phyloP scores from a whole-genome alignment of 1,140 invertebrate species.

The Pogonus chalceus region DNA sequence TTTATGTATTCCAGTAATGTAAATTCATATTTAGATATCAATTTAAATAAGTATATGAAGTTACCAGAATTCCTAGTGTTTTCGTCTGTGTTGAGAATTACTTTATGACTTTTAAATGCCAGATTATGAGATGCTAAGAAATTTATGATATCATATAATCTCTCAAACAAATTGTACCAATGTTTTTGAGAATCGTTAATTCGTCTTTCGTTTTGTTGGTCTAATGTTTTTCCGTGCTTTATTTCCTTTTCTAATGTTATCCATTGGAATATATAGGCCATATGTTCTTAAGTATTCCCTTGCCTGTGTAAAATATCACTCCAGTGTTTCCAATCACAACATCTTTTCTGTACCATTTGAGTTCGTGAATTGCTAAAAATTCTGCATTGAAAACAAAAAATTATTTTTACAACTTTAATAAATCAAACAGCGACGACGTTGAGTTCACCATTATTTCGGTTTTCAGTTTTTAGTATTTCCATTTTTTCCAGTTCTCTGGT shows the following conservation, averaged over 20 bases:
- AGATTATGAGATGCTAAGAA: too few species aligned
- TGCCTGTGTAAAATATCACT: too few species aligned
- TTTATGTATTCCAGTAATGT: too few species aligned
- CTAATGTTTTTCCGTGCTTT: too few species aligned
- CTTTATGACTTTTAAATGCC: conserved; percentile 20
- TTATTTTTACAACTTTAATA: conserved; percentile 24
- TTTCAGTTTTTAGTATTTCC: too few species aligned
- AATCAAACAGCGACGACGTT: conserved; percentile 25
- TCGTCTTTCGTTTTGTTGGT: conserved; percentile 24
- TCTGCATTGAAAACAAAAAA: conserved; percentile 26
- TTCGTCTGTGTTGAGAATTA: conserved; percentile 13
- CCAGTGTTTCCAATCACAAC: conserved; percentile 29
- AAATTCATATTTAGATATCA: too few species aligned
- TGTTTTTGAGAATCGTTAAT: conserved; percentile 25
- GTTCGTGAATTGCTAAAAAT: conserved; percentile 25
- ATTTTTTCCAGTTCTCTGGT: too few species aligned
- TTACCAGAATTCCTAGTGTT: too few species aligned
- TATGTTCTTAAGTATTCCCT: too few species aligned
- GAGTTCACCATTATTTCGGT: conserved; percentile 23
- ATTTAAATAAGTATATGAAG: too few species aligned
- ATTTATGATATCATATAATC: conserved; percentile 25
- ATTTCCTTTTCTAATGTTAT: conserved; percentile 24
- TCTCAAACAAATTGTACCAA: conserved; percentile 26
- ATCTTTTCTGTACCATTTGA: conserved; percentile 24
- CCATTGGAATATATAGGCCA: too few species aligned